Percentiles rank a stretch among this genome's conserved stretches.
Evolutionary conservation across 2,888 invertebrate genomes (phyloP).

Genomic region (Nysson spinosus): DNA sequence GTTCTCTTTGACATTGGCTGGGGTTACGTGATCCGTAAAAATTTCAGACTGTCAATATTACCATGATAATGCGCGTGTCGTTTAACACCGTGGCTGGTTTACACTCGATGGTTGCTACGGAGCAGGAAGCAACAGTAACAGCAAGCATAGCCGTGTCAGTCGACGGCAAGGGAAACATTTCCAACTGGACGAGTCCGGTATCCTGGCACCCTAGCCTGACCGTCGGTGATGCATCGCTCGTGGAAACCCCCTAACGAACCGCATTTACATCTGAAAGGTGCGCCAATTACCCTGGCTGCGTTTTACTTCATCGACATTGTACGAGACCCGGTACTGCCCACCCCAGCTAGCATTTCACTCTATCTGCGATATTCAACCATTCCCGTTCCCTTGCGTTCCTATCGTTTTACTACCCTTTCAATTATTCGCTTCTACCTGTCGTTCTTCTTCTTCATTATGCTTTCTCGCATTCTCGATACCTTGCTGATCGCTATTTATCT

Average conservation of each 20-base stretch:
- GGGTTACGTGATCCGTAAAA: conserved; percentile 17
- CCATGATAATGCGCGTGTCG: conserved; percentile 37
- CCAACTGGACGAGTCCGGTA: conserved; percentile 56
- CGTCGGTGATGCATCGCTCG: conserved; percentile 56
- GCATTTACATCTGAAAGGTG: conserved; percentile 74
- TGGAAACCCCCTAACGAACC: conserved; percentile 71
- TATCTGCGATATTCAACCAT: conserved; percentile 38
- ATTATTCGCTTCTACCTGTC: conserved; percentile 26
- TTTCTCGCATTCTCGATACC: too few species aligned
- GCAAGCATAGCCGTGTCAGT: conserved; percentile 36
- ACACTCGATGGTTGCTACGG: conserved; percentile 12
- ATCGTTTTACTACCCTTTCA: conserved; percentile 43
- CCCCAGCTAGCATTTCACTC: conserved; percentile 17
- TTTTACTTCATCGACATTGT: conserved; percentile 67
- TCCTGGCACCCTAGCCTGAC: conserved; percentile 45
- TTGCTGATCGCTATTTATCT: too few species aligned
- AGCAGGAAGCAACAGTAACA: conserved; percentile 30
- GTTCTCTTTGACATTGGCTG: conserved; percentile 3
- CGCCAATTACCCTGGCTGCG: conserved; percentile 69
- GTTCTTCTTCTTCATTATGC: too few species aligned
- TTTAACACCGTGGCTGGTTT: conserved; percentile 42
- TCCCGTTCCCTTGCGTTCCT: conserved; percentile 44
- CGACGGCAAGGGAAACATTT: conserved; percentile 53
- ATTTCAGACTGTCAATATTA: conserved; percentile 23
- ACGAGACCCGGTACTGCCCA: conserved; percentile 32